phyloP scores from a whole-genome alignment of 2,888 invertebrate species.

The Ennomos fuscantarius region DNA sequence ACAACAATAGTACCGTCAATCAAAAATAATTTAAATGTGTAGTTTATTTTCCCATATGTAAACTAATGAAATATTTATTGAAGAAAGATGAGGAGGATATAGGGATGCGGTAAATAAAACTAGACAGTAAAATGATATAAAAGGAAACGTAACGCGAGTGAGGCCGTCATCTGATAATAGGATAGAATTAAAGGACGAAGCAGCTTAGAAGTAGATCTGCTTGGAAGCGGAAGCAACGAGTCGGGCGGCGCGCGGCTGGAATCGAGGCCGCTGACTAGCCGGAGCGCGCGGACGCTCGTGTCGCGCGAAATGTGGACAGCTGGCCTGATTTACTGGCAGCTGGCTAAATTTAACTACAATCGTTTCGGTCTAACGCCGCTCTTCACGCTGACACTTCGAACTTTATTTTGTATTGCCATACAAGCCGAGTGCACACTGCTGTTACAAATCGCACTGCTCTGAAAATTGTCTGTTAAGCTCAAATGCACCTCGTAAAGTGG shows the following conservation, averaged over 20 bases:
- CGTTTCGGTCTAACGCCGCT: conserved; percentile 17
- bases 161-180: no score
- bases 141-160: no score
- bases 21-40: no score
- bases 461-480: background rate
- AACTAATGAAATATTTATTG: no score
- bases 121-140: no score
- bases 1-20: no score
- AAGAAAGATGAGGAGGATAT: no score
- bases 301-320: conserved; percentile 26
- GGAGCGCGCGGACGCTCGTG: conserved; percentile 14
- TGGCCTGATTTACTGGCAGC: conserved; percentile 32
- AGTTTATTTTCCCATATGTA: no score
- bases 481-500: background rate
- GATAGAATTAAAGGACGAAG: no score
- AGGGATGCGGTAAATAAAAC: no score
- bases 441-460: background rate
- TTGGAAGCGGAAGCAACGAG: no score
- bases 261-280: conserved; percentile 9
- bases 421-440: background rate
- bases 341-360: conserved; percentile 32
- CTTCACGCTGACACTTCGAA: conserved; percentile 9
- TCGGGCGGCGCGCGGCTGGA: background rate
- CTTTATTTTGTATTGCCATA: conserved; percentile 6
- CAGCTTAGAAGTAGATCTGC: no score